A percentile compares a stretch with the other conserved stretches of the same genome.
These are phyloP conservation scores for Morpho deidamia DNA, from an alignment of 2,888 invertebrate species.

Conservation along the genomic window DNA sequence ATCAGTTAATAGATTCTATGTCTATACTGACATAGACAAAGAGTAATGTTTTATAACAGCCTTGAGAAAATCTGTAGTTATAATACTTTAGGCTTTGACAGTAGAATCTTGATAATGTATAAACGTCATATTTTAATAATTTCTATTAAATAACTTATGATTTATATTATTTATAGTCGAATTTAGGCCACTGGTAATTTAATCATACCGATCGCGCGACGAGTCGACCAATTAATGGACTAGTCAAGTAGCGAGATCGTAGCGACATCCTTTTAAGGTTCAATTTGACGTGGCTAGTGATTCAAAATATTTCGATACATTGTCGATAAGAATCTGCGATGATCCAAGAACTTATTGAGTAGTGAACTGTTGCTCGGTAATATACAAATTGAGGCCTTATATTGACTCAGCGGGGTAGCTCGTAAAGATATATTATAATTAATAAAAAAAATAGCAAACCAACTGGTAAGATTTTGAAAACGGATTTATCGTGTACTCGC, in stretches of 20 bases:
- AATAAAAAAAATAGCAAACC: slow-evolving; percentile 23
- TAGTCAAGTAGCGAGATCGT: slow-evolving; percentile 1
- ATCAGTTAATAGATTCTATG: too few species aligned
- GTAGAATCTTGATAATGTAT: too few species aligned
- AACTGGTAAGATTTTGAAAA: slow-evolving; percentile 17
- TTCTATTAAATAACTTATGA: too few species aligned
- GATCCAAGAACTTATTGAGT: slow-evolving; percentile 65
- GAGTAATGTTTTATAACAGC: too few species aligned
- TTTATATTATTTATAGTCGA: too few species aligned
- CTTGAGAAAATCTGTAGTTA: too few species aligned
- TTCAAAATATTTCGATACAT: slow-evolving; percentile 18
- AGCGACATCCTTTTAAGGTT: slow-evolving; percentile 4
- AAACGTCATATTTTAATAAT: too few species aligned
- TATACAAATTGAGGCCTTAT: slow-evolving; percentile 65
- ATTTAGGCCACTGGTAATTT: too few species aligned
- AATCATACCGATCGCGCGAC: slow-evolving; percentile 14
- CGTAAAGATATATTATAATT: slow-evolving; percentile 38
- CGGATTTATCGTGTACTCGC: slow-evolving; percentile 11
- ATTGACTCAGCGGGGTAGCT: slow-evolving; percentile 62
- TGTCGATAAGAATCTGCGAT: slow-evolving; percentile 58
- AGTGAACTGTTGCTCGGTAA: slow-evolving; percentile 59
- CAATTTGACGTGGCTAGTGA: slow-evolving; percentile 12
- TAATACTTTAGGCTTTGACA: too few species aligned
- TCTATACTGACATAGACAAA: too few species aligned
- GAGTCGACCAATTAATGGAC: slow-evolving; percentile 19